These are phyloP conservation scores for Lacerta bilineata DNA, from an alignment of 2,797 vertebrate species.

Conservation along the genomic window DNA sequence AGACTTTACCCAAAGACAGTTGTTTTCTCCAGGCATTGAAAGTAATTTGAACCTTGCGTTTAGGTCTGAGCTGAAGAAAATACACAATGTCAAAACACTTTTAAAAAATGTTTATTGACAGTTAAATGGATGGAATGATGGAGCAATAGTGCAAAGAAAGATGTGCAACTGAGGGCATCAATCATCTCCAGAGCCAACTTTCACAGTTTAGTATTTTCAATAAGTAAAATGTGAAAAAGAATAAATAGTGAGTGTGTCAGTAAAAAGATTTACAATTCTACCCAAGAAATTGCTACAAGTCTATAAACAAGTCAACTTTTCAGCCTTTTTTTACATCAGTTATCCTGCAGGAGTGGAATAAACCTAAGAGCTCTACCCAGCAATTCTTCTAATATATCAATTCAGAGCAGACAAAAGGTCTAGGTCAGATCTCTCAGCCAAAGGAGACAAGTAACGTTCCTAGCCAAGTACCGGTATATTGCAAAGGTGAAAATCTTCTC, in stretches of 20 bases:
- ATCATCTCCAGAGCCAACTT: conserved; percentile 62
- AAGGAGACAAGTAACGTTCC: conserved; percentile 6
- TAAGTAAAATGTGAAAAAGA: conserved; percentile 58
- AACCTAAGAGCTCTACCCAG: conserved; percentile 47
- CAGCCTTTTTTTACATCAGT: conserved; percentile 45
- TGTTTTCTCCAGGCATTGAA: background rate
- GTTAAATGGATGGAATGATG: conserved; percentile 71
- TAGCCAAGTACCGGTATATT: background rate
- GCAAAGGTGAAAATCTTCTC: conserved; percentile 59
- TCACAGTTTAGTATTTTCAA: conserved; percentile 71
- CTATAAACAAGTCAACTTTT: conserved; percentile 41
- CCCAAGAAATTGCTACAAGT: conserved; percentile 52
- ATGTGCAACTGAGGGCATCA: conserved; percentile 63
- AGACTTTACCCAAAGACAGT: background rate
- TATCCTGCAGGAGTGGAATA: conserved; percentile 32
- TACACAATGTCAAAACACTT: conserved; percentile 54
- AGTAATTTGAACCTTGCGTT: background rate
- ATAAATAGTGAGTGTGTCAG: conserved; percentile 71
- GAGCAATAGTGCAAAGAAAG: conserved; percentile 77
- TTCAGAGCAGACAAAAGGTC: conserved; percentile 12
- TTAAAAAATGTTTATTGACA: conserved; percentile 80
- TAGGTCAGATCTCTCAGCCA: background rate
- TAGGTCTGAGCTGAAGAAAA: conserved; percentile 27
- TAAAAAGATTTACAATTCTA: conserved; percentile 60
- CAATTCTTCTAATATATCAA: background rate